These are phyloP conservation scores for Ataeniobius toweri DNA, from an alignment of 2,797 vertebrate species.

Conservation along the genomic window DNA sequence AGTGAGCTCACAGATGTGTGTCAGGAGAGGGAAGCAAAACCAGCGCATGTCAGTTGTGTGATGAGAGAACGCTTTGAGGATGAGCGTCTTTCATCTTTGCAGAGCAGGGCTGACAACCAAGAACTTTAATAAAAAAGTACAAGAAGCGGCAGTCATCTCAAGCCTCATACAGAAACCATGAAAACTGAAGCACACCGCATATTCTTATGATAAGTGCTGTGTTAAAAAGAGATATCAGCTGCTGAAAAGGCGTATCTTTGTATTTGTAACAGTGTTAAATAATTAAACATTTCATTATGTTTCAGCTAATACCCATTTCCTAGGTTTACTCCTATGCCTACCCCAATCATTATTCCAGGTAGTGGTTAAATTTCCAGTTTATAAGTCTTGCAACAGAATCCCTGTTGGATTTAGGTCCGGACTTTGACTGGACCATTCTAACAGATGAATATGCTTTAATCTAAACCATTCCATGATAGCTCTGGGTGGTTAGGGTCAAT, in stretches of 20 bases:
- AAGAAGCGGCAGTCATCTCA: conserved; percentile 57
- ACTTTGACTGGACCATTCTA: background rate
- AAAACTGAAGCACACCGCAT: conserved; percentile 36
- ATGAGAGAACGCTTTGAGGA: conserved; percentile 71
- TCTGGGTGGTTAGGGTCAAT: too few species aligned
- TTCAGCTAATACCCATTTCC: background rate
- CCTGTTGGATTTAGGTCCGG: background rate
- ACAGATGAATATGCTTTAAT: too few species aligned
- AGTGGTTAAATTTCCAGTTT: background rate
- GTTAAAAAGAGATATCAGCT: conserved; percentile 25
- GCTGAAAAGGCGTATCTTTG: background rate
- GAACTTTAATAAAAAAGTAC: conserved; percentile 54
- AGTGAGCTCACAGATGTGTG: conserved; percentile 58
- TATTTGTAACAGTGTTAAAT: background rate
- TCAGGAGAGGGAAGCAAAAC: conserved; percentile 50
- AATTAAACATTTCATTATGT: conserved; percentile 1
- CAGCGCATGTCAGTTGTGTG: conserved; percentile 62
- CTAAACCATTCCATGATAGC: too few species aligned
- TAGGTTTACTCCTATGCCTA: background rate
- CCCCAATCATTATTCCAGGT: background rate
- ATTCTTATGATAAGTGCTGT: conserved; percentile 53
- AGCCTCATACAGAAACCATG: conserved; percentile 65
- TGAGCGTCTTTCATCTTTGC: conserved; percentile 71
- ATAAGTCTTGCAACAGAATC: background rate
- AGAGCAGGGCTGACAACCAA: conserved; percentile 64